phyloP scores from a whole-genome alignment of 2,113 vertebrate genomes.

The Hiodon alosoides region DNA sequence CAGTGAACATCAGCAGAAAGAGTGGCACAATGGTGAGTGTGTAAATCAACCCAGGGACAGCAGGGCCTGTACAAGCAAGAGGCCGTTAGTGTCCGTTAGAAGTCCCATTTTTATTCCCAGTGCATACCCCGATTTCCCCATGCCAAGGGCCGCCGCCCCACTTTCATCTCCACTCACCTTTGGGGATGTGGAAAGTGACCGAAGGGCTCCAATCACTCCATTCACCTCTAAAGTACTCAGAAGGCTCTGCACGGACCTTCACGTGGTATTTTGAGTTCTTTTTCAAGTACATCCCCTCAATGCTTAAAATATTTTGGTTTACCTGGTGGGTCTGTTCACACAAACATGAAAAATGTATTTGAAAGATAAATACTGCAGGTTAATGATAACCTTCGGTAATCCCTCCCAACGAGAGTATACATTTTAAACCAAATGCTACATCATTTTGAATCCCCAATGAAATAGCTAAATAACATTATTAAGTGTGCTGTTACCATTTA shows the following conservation, averaged over 20 bases:
- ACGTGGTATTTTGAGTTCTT: conserved; percentile 30
- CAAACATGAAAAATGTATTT: neutral
- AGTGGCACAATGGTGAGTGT: neutral
- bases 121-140: neutral
- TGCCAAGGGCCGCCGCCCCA: neutral
- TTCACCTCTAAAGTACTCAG: conserved; percentile 19
- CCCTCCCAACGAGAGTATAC: too few relatives aligned
- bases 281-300: conserved; percentile 32
- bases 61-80: neutral
- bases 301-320: neutral
- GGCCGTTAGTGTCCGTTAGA: neutral
- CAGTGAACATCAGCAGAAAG: conserved; percentile 8
- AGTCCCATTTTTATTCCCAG: neutral
- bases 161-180: conserved; percentile 29
- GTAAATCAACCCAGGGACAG: neutral
- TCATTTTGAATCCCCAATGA: too few relatives aligned
- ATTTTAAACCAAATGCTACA: too few relatives aligned
- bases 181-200: conserved; percentile 30
- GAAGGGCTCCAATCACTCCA: conserved; percentile 58
- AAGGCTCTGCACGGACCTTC: conserved; percentile 40
- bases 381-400: too few relatives aligned
- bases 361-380: too few relatives aligned
- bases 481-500: too few relatives aligned
- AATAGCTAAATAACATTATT: too few relatives aligned
- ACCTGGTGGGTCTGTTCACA: conserved; percentile 27